Conservation (phyloP, 2,113 vertebrate species). For the Lepus timidus region DNA sequence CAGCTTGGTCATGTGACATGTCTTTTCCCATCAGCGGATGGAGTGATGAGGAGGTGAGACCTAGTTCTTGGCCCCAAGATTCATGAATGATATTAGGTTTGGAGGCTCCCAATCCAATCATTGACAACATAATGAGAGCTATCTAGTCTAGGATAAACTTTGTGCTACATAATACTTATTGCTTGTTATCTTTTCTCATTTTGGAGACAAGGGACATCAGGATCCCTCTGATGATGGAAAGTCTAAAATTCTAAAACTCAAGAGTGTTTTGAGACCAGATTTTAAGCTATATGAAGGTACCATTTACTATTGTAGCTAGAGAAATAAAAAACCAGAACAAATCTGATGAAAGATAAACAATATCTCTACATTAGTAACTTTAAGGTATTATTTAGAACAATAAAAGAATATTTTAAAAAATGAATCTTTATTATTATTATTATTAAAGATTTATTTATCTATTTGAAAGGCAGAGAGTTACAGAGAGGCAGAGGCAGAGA, state of each 20-base stretch:
- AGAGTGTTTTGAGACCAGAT: neutral
- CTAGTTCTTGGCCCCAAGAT: neutral
- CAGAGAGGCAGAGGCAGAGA: too few species aligned
- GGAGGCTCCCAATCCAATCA: neutral
- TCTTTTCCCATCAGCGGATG: neutral
- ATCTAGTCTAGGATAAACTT: neutral
- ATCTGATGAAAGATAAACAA: neutral
- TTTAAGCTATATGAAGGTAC: neutral
- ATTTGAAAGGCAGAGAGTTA: too few species aligned
- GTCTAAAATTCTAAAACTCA: neutral
- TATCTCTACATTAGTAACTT: neutral
- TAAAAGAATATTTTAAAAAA: neutral
- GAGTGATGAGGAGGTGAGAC: neutral
- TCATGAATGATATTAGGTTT: neutral
- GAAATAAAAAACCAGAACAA: neutral
- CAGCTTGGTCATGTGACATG: neutral
- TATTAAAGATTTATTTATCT: too few species aligned
- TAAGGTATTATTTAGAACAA: neutral
- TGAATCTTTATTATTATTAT: too few species aligned
- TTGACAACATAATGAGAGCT: neutral
- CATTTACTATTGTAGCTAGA: neutral
- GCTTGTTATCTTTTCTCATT: neutral
- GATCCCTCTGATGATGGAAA: neutral
- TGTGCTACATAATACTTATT: neutral
- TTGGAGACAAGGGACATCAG: neutral